Base-by-base conservation (phyloP, 2,113 vertebrate species). In the Oryzias javanicus region DNA sequence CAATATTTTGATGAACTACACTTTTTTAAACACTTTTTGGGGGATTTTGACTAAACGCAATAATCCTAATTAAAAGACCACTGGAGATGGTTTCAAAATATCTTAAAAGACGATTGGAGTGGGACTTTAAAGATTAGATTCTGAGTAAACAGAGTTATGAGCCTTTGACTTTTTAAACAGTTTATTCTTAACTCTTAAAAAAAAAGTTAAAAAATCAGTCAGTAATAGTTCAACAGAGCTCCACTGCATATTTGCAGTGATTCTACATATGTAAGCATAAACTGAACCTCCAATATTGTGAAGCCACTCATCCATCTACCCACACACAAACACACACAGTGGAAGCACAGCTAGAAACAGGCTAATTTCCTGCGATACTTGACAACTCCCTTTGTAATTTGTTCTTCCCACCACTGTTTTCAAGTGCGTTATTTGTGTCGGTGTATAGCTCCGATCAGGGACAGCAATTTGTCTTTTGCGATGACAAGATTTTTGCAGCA, bases 261-360 rank as follows among this genome's bases (percentile, higher is more conserved):
- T 66, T 67, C 77, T 57, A 75, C 65, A 76, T 75, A 53, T 73
- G 57, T 77, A 48, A 79, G 79, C 66, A 80, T 83, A 72, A 80
- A 64, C 62, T 60, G 47, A 74, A 66, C 62, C 69, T 78, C 59
- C 55, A 70, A 73, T 65, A 81, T 77, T 74, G 80, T 60, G 66
- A 46, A 53, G 10, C 20, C 49, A 15, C 42, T 40, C 58, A 20
- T 55, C 52, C 56, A 51, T 25, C 56, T 8, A 56, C 56, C 49
- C 42, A 62, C 57, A 49, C 29, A 46, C 56, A 10, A 51, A 4
- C 58, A 22, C 19, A 50, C 62, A 19, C 42, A 68, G 63, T 55
- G 40, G 60, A 70, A 49, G 41, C 67, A 67, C 46, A 74, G 76
- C 74, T 75, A 78, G 71, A 62, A 60, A 76, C 45, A 57, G 58